Base-by-base conservation (phyloP, 2,888 invertebrate species). In the Andrena haemorrhoa region DNA sequence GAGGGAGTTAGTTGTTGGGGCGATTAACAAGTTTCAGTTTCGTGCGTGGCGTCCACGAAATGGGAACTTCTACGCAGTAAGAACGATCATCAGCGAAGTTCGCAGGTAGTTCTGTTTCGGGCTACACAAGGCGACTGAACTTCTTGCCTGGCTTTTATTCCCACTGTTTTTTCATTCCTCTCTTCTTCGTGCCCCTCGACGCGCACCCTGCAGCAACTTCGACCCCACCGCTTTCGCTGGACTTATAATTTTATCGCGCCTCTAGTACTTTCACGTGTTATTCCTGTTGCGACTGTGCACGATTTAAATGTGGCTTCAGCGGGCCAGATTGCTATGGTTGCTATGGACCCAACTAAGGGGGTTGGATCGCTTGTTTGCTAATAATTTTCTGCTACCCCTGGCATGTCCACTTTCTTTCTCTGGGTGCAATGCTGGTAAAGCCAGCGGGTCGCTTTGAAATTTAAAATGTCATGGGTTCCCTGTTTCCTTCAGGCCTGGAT, bases 51-150 rank as follows among this genome's bases (percentile, higher is more conserved):
- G 49, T 33, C 35, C 10, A 1, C 65, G 31, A 56, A 23, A n/a
- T 20, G 33, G 2, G 49, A 79, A 69, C 10, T 79, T 69, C 10
- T 20, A 20, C 26, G 16, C 26, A 3, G 16, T 16, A 23, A 47
- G 49, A 65, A 49, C 64, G 69, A 79, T 77, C 64, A 63, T 65
- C 53, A n/a, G 26, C n/a, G 23, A 70, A 41, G 35, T 79, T 76
- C 7, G 0, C 16, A 16, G 7, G 47, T 31, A 65, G 33, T 75
- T 51, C 6, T 74, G 12, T 41, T 31, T 6, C n/a, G 31, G 26
- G 10, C 31, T 20, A n/a, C 8, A 12, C 26, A n/a, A 58, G 58
- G 35, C 35, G 23, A 29, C 33, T 58, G 10, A 72, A 72, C 47
- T 65, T 60, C 60, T 63, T 12, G 5, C 23, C 10, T 12, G 12